phyloP scores from a whole-genome alignment of 2,888 invertebrate species.

The Aspidiotus destructor region DNA sequence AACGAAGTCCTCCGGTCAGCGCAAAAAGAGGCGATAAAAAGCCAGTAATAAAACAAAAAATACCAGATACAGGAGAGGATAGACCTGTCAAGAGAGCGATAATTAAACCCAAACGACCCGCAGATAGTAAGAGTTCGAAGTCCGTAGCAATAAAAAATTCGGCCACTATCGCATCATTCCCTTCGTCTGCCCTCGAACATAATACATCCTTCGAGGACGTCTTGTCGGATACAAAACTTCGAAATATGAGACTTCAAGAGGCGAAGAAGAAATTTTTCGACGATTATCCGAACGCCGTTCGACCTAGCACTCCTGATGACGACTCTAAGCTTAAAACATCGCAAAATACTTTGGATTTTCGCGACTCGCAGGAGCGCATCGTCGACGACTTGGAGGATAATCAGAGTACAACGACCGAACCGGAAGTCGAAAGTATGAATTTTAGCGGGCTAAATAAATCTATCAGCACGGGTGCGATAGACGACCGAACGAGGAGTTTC shows the following conservation, averaged over 20 bases:
- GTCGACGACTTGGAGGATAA: not conserved
- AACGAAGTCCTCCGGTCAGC: not conserved
- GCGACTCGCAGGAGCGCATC: not conserved
- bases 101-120: not conserved
- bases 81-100: no score
- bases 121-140: not conserved
- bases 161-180: not conserved
- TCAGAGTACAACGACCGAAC: not conserved
- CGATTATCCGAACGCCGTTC: constrained; percentile 17
- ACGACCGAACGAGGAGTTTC: constrained; percentile 23
- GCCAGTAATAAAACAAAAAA: not conserved
- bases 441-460: constrained; percentile 44
- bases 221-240: constrained; percentile 21
- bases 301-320: not conserved
- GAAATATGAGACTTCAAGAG: constrained; percentile 21
- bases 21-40: not conserved
- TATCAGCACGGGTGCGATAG: constrained; percentile 43
- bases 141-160: not conserved
- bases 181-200: not conserved
- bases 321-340: not conserved
- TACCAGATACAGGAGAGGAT: not conserved
- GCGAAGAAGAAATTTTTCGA: constrained; percentile 28
- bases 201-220: constrained; percentile 27
- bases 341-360: not conserved
- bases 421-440: constrained; percentile 45